A percentile compares a stretch with the other conserved stretches of the same genome.
Conservation (phyloP, 2,888 invertebrate genomes). For the Chalcis sispes region DNA sequence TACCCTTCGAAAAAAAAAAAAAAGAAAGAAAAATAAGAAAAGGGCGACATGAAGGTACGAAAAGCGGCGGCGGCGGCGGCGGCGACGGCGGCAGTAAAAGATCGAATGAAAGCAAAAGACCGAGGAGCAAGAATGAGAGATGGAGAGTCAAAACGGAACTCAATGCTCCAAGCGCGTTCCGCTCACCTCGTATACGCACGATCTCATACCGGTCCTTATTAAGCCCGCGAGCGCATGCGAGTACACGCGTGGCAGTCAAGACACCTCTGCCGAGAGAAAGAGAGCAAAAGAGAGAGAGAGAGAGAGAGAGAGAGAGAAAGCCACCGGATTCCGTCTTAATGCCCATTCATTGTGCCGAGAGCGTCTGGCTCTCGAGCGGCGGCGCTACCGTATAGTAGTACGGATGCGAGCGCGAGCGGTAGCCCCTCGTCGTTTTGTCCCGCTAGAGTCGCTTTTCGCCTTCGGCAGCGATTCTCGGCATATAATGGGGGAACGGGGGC, state of each 20-base stretch:
- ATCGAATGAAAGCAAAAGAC: neutral
- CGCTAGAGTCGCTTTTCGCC: neutral
- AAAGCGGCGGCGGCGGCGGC: neutral
- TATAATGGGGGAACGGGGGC: neutral
- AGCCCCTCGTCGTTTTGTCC: neutral
- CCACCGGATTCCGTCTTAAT: constrained; percentile 40
- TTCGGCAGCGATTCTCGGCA: neutral
- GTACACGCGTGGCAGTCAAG: constrained; percentile 23
- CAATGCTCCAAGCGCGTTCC: neutral
- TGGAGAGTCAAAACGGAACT: neutral
- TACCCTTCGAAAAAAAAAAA: neutral
- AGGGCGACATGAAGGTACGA: neutral
- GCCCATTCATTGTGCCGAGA: constrained; percentile 33
- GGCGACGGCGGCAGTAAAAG: too few relatives aligned
- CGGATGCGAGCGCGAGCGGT: neutral
- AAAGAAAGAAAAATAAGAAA: neutral
- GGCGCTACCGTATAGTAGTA: constrained; percentile 13
- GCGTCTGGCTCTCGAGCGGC: neutral
- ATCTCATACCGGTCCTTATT: constrained; percentile 39
- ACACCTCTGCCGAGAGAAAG: too few relatives aligned
- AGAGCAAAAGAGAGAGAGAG: neutral
- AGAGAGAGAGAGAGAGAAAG: too few relatives aligned
- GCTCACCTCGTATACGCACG: too few relatives aligned
- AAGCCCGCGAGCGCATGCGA: constrained; percentile 44
- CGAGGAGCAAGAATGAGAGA: constrained; percentile 1